Base-by-base conservation (phyloP, 1,140 invertebrate species). In the Planococcus citri region DNA sequence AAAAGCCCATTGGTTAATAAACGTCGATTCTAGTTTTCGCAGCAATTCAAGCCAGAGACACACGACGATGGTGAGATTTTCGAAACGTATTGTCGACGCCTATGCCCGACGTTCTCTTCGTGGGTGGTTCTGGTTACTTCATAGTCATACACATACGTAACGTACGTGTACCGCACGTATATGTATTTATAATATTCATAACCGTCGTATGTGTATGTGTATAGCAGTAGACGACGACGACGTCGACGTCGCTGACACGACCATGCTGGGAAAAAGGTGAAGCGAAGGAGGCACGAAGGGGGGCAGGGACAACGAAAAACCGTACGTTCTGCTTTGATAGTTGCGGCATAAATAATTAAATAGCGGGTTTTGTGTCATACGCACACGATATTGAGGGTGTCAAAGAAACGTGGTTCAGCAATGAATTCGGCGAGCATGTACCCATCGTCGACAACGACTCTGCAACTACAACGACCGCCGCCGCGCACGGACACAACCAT, bases 291-390 rank as follows among this genome's bases (percentile, higher is more conserved):
- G 3, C 29, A 12, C 29, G 29, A 9, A 4, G 41, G 41, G 6
- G 12, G 41, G 2, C 41, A n/a, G 12, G 41, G 41, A 17, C 6
- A 3, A 20, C 12, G 41, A 51, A 64, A 64, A 64, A 64, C 17
- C 60, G 60, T 64, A 64, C 60, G 60, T 64, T 64, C 60, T 64
- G 60, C 60, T 64, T 64, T 64, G 60, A 64, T 64, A 64, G 60
- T 64, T 64, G 60, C 60, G 60, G 60, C 60, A 64, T 64, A 64
- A 64, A 64, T 64, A 64, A 64, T 64, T 64, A 64, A 64, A 64
- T 64, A 64, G 60, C 24, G 60, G 60, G 60, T 64, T 64, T 64
- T 64, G 60, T 64, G 60, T 64, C 60, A 64, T 64, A 64, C 60
- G 60, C 60, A 64, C 60, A 64, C 60, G 60, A 64, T 64, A 64